These are phyloP conservation scores for Kradibia gibbosae DNA, from an alignment of 1,140 invertebrate species.

Conservation along the genomic window DNA sequence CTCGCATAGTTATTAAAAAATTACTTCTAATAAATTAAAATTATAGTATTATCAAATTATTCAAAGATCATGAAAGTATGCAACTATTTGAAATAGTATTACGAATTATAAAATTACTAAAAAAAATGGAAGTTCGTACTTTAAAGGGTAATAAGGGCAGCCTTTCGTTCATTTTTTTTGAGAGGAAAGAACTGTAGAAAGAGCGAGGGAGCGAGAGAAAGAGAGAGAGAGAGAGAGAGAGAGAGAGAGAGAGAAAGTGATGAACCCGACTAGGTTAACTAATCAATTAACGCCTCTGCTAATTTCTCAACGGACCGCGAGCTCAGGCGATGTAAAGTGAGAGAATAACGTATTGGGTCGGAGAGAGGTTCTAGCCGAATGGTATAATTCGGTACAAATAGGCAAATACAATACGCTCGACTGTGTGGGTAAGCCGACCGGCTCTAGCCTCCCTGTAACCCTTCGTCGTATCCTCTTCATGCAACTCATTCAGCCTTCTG, in stretches of 20 bases:
- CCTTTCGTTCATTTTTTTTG: no score
- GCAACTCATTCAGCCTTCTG: slow-evolving; percentile 21
- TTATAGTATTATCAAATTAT: no score
- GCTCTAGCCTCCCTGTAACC: background rate
- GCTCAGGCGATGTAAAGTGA: slow-evolving; percentile 33
- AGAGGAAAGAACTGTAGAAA: background rate
- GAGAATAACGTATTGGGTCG: background rate
- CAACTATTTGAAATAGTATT: no score
- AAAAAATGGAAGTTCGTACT: no score
- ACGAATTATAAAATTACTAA: no score
- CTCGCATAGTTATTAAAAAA: no score
- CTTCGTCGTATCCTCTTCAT: background rate
- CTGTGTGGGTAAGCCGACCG: background rate
- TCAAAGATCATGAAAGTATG: no score
- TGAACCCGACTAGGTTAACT: slow-evolving; percentile 63
- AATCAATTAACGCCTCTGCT: slow-evolving; percentile 68
- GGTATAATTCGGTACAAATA: slow-evolving; percentile 69
- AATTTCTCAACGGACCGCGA: slow-evolving; percentile 65
- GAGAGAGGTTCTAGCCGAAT: slow-evolving; percentile 45
- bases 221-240: background rate
- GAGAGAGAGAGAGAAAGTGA: background rate
- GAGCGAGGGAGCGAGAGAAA: background rate
- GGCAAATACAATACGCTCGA: slow-evolving; percentile 67
- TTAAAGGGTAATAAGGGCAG: no score
- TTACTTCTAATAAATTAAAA: no score